Base-by-base conservation (phyloP, 2,797 vertebrate species). In the Notoglanidium macrostoma region DNA sequence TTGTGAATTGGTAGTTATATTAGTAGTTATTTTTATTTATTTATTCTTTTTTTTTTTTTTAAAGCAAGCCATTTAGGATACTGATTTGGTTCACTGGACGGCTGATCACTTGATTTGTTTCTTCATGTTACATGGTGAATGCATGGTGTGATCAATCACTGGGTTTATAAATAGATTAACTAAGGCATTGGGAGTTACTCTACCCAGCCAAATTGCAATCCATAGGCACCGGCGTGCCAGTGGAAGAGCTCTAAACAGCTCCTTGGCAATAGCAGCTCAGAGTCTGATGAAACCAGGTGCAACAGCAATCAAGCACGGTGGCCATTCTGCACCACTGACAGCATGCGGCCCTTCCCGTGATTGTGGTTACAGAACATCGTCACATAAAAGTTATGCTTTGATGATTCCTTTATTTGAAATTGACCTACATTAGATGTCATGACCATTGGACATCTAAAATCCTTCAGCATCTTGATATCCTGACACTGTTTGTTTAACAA, bases 141-240 rank as follows among this genome's bases (percentile, higher is more conserved):
- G 65, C 49, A 67, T 83, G 80, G 79, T 59, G 51, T 86, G 83
- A 87, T 90, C 80, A 85, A 84, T 90, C 89, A 86, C 54, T 26
- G 26, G 57, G 44, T 80, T 87, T 89, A 89, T 89, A 90, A 89
- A 87, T 88, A 86, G 81, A 86, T 86, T 29, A 86, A 77, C 84
- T 89, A 61, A 32, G 57, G 79, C 84, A 86, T 84, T 80, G 12
- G 51, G 74, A 87, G 78, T 76, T 84, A 83, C 29, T 89, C 65
- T 87, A 57, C 49, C 57, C 51, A 79, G 76, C 44, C 76, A 89
- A 46, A 73, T 80, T n/a, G 78, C 84, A 59, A 55, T 84, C 76
- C 85, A 81, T 72, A 81, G 83, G 59, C 73, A 68, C 85, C 72
- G 80, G 65, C 35, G 63, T 85, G 77, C 86, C 86, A 89, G 85